These are phyloP conservation scores for Protobothrops flavoviridis DNA, from an alignment of 2,113 vertebrate genomes.

Conservation along the genomic window DNA sequence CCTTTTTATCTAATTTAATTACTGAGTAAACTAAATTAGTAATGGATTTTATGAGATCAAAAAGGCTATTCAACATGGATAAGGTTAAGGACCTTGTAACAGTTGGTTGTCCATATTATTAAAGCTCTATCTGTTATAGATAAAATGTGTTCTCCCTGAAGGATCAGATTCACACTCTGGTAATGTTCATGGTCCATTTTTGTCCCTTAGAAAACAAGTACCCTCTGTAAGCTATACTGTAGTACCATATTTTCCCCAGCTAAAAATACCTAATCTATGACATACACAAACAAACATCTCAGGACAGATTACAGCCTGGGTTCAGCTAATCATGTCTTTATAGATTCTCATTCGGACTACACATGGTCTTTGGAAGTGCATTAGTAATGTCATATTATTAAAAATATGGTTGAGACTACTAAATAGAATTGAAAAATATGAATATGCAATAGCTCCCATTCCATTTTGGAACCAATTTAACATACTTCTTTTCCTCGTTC, in stretches of 20 bases:
- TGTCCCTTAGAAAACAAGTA: background rate
- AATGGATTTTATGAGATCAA: background rate
- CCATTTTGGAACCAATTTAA: background rate
- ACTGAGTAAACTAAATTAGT: background rate
- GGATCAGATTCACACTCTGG: background rate
- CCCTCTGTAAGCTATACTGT: background rate
- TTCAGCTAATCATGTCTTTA: background rate
- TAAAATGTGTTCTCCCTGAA: background rate
- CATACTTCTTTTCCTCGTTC: background rate
- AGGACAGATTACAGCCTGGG: background rate
- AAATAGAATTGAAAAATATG: background rate
- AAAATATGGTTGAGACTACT: background rate
- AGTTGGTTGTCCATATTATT: background rate
- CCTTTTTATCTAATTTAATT: background rate
- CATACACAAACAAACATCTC: background rate
- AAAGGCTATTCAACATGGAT: background rate
- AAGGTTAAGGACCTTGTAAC: background rate
- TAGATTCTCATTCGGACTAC: background rate
- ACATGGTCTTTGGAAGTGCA: background rate
- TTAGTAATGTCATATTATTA: background rate
- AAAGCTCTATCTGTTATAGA: background rate
- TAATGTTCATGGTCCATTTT: background rate
- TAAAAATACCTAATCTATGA: background rate
- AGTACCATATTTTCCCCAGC: background rate
- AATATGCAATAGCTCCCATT: background rate